A percentile compares a stretch with the other conserved stretches of the same genome.
These are phyloP conservation scores for Epinephelus lanceolatus DNA, from an alignment of 2,113 vertebrate species.

Conservation along the genomic window DNA sequence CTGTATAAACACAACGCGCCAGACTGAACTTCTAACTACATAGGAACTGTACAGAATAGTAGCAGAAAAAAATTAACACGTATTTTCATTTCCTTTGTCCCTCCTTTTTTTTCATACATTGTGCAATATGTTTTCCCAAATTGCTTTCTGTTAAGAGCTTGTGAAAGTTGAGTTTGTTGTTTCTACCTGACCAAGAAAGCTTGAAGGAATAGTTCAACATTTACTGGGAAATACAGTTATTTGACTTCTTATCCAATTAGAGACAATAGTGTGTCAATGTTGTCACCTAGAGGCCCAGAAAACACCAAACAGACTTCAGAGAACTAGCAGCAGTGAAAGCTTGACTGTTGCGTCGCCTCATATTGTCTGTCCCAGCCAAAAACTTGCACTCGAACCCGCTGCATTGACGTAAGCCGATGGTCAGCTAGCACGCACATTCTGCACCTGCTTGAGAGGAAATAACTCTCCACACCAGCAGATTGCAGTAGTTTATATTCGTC, in stretches of 20 bases:
- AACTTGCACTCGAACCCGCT: too few relatives aligned
- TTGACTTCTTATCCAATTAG: background rate
- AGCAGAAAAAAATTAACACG: conserved; percentile 27
- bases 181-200: background rate
- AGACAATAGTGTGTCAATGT: background rate
- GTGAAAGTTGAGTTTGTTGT: background rate
- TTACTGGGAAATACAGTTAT: background rate
- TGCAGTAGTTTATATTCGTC: too few relatives aligned
- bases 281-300: too few relatives aligned
- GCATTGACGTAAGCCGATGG: too few relatives aligned
- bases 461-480: too few relatives aligned
- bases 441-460: too few relatives aligned
- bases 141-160: conserved; percentile 20
- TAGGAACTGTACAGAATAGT: conserved; percentile 69
- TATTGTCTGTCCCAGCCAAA: too few relatives aligned
- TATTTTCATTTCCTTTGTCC: conserved; percentile 46
- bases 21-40: conserved; percentile 71
- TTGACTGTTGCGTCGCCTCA: too few relatives aligned
- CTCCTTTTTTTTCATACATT: conserved; percentile 40
- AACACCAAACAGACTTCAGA: too few relatives aligned
- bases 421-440: too few relatives aligned
- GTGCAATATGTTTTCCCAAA: conserved; percentile 60
- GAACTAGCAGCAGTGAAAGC: too few relatives aligned
- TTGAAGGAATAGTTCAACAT: background rate
- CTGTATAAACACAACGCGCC: conserved; percentile 67